phyloP scores from a whole-genome alignment of 2,888 invertebrate genomes.

The Podabrus alpinus region DNA sequence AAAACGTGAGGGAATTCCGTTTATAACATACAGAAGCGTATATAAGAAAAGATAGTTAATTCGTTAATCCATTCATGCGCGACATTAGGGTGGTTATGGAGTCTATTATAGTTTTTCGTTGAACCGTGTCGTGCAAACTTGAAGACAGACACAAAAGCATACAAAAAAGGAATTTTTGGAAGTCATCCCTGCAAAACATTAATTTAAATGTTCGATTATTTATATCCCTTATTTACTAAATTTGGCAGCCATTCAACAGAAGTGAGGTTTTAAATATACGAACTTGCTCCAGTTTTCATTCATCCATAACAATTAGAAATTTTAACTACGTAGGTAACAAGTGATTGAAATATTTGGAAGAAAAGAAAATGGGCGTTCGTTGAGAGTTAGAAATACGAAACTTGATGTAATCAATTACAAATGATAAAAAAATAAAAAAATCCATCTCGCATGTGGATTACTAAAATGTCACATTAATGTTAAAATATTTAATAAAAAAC shows the following conservation, averaged over 20 bases:
- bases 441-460: neutral
- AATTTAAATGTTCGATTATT: neutral
- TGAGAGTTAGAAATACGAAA: neutral
- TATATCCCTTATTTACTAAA: neutral
- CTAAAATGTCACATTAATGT: neutral
- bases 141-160: neutral
- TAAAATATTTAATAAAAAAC: neutral
- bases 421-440: neutral
- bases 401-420: neutral
- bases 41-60: neutral
- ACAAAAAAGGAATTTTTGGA: neutral
- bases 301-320: neutral
- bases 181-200: neutral
- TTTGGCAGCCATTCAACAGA: neutral
- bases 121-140: neutral
- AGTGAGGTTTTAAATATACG: neutral
- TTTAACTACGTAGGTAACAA: neutral
- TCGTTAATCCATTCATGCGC: neutral
- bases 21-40: too few relatives aligned
- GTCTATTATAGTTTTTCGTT: neutral
- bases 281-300: neutral
- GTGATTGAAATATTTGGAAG: neutral
- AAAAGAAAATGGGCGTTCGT: neutral
- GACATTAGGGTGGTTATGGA: neutral
- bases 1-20: too few relatives aligned